Percentiles rank a stretch among this genome's conserved stretches.
Conservation (phyloP, 2,113 vertebrate genomes). For the Psittacula cyanocephala region DNA sequence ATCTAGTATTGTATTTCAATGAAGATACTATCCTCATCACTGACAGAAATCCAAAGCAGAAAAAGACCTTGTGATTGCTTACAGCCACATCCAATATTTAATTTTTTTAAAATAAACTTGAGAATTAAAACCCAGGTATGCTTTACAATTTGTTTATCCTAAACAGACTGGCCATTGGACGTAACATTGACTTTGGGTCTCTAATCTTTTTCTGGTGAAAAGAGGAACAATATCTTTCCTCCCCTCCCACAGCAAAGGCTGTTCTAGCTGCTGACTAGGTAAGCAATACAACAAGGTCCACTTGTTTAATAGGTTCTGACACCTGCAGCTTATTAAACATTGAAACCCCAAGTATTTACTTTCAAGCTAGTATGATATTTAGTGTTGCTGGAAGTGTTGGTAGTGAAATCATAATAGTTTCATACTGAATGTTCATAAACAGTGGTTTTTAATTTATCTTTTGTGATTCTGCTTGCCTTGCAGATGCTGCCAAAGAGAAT, state of each 20-base stretch:
- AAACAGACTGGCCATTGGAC: background rate
- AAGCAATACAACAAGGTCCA: background rate
- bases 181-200: background rate
- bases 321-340: background rate
- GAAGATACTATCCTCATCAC: background rate
- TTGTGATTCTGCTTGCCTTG: background rate
- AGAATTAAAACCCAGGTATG: background rate
- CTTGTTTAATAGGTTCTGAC: background rate
- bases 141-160: background rate
- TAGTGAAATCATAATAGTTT: background rate
- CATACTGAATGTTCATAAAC: background rate
- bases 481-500: background rate
- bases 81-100: background rate
- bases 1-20: background rate
- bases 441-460: background rate
- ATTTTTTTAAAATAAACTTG: background rate
- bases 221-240: background rate
- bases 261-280: background rate
- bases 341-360: background rate
- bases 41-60: background rate
- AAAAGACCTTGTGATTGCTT: background rate
- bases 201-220: background rate
- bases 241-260: background rate
- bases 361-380: background rate
- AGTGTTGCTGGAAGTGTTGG: background rate